Conservation (phyloP, 2,888 invertebrate species). For the Actias luna region DNA sequence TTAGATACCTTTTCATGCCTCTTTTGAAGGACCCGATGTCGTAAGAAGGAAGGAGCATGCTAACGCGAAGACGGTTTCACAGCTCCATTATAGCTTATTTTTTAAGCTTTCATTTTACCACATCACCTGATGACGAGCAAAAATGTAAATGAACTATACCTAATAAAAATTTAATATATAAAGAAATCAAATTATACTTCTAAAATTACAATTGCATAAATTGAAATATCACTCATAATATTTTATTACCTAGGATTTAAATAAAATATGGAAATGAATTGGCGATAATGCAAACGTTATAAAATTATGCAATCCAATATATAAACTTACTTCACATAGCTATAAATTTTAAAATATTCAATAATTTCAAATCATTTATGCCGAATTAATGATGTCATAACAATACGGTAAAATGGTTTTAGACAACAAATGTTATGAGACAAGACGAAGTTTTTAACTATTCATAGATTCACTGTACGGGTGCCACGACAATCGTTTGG, state of each 20-base stretch:
- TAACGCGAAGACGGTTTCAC: too few relatives aligned
- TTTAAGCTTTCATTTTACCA: too few relatives aligned
- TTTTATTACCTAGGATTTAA: not conserved
- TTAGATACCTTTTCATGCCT: too few relatives aligned
- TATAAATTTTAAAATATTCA: not conserved
- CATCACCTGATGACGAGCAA: too few relatives aligned
- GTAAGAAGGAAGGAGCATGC: too few relatives aligned
- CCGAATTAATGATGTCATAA: not conserved
- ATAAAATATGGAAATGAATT: not conserved
- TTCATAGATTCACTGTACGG: not conserved
- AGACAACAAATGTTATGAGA: not conserved
- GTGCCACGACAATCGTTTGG: too few relatives aligned
- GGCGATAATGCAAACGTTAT: not conserved
- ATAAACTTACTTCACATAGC: not conserved
- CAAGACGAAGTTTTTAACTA: too few relatives aligned
- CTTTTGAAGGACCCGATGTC: too few relatives aligned
- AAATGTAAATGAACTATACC: not conserved
- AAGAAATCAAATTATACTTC: not conserved
- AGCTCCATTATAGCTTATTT: too few relatives aligned
- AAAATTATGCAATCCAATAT: not conserved
- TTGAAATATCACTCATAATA: not conserved
- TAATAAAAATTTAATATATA: not conserved
- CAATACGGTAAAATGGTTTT: not conserved
- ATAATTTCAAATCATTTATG: not conserved
- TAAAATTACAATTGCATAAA: not conserved